Percentiles rank a stretch among this genome's conserved stretches.
Conservation (phyloP, 2,888 invertebrate genomes). For the Dicyrtoma fusca region DNA sequence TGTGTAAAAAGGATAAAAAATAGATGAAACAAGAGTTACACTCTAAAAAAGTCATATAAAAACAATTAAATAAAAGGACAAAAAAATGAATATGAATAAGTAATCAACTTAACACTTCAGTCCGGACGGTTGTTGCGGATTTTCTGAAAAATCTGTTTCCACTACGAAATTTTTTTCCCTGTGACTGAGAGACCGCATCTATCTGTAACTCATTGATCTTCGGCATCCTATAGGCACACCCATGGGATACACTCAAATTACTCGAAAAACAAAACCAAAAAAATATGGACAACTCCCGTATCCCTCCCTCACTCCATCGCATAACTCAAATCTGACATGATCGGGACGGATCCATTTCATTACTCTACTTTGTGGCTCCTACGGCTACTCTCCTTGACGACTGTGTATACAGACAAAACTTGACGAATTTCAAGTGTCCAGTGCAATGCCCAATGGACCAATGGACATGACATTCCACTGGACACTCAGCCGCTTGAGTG, state of each 20-base stretch:
- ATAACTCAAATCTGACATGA: neutral
- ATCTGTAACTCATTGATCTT: slow-evolving; percentile 56
- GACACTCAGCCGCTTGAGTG: too few species aligned
- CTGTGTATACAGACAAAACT: neutral
- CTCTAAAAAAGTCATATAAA: too few species aligned
- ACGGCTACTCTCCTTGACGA: neutral
- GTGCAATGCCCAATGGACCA: too few species aligned
- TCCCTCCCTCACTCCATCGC: too few species aligned
- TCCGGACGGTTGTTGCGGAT: slow-evolving; percentile 43
- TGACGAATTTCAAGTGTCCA: too few species aligned
- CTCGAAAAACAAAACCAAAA: slow-evolving; percentile 34
- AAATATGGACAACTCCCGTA: neutral
- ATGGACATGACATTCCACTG: too few species aligned
- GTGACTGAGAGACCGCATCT: slow-evolving; percentile 44
- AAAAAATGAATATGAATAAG: neutral
- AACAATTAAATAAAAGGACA: neutral
- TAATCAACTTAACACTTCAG: slow-evolving; percentile 52
- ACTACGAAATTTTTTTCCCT: slow-evolving; percentile 49
- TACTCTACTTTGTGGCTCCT: slow-evolving; percentile 17
- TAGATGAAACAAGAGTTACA: too few species aligned
- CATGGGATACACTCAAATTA: slow-evolving; percentile 38
- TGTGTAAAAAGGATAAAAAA: too few species aligned
- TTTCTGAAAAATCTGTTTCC: slow-evolving; percentile 49
- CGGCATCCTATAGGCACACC: slow-evolving; percentile 49
- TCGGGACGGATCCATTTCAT: slow-evolving; percentile 33